Evolutionary conservation across 2,113 vertebrate genomes (phyloP).

Genomic region (Athene noctua): DNA sequence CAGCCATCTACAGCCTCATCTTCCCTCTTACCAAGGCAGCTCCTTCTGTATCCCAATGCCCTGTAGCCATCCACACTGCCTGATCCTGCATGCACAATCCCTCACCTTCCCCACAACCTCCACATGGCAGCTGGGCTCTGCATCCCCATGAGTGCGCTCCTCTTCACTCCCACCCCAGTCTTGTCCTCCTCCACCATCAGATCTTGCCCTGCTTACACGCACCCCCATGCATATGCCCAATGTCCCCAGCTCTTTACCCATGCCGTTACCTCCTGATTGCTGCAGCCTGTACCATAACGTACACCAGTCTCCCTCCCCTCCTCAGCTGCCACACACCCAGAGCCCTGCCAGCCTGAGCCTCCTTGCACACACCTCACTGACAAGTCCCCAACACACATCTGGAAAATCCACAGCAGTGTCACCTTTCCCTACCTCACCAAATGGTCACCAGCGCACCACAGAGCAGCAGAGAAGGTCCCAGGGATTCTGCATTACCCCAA

Average conservation of each 20-base stretch:
- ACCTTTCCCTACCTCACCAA: not conserved
- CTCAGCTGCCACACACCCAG: not conserved
- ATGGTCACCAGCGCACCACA: not conserved
- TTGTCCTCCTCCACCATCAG: not conserved
- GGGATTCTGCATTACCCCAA: not conserved
- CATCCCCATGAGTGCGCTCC: not conserved
- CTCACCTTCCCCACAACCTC: not conserved
- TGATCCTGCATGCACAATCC: not conserved
- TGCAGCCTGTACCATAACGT: not conserved
- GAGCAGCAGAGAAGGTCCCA: not conserved
- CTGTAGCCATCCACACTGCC: not conserved
- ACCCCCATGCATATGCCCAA: accelerated
- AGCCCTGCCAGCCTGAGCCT: not conserved
- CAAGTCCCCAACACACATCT: accelerated
- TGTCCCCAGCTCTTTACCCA: not conserved
- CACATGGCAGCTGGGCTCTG: not conserved
- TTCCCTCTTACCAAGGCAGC: not conserved
- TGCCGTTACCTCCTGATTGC: not conserved
- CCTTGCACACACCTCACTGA: not conserved
- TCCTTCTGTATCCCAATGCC: not conserved
- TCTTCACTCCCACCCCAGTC: not conserved
- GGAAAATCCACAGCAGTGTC: not conserved
- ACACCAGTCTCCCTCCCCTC: not conserved
- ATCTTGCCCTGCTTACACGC: not conserved
- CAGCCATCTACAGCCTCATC: not conserved